These are phyloP conservation scores for Deroptyus accipitrinus DNA, from an alignment of 2,113 vertebrate genomes.

Conservation along the genomic window DNA sequence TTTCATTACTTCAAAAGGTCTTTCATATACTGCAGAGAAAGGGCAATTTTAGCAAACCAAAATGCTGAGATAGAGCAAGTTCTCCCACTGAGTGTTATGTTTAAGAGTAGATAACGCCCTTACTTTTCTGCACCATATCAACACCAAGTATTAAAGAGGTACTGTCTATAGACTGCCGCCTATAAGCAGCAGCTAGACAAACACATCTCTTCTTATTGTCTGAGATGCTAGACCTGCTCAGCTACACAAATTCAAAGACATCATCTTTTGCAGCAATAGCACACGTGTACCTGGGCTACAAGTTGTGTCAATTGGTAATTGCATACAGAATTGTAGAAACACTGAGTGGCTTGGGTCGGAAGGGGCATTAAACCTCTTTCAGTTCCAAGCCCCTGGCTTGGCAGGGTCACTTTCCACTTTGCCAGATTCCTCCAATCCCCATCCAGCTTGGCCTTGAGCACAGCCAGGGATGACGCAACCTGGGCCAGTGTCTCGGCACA, in stretches of 20 bases:
- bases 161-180: neutral
- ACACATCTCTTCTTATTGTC: neutral
- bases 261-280: neutral
- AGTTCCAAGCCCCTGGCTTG: no score
- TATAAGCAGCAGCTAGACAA: neutral
- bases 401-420: no score
- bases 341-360: no score
- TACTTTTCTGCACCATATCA: neutral
- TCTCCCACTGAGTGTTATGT: accelerated
- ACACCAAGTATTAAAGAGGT: neutral
- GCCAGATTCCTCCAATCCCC: no score
- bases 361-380: no score
- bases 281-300: neutral
- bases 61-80: neutral
- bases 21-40: neutral
- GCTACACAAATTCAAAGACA: neutral
- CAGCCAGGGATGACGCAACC: no score
- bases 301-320: neutral
- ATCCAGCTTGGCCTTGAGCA: no score
- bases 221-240: neutral
- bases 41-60: neutral
- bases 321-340: neutral
- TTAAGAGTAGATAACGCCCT: neutral
- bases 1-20: neutral
- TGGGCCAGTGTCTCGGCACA: no score